Conservation (phyloP, 2,113 vertebrate genomes). For the Pseudopodoces humilis region DNA sequence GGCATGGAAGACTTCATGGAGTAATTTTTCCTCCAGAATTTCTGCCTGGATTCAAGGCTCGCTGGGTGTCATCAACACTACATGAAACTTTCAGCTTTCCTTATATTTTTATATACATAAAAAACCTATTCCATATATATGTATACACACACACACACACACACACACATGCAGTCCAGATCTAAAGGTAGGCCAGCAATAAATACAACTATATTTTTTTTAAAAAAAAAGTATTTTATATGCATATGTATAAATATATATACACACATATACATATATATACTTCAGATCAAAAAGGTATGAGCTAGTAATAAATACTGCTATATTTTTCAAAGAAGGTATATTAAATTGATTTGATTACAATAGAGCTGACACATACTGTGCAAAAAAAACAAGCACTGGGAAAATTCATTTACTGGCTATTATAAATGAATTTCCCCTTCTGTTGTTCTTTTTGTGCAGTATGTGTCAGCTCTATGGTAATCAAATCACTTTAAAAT, state of each 20-base stretch:
- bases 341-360: slow-evolving; percentile 60
- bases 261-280: background rate
- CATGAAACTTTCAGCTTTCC: background rate
- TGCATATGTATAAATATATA: background rate
- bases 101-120: background rate
- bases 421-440: slow-evolving; percentile 60
- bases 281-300: background rate
- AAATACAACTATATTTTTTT: background rate
- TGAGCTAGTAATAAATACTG: background rate
- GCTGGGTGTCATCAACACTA: background rate
- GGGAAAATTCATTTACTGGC: slow-evolving; percentile 52
- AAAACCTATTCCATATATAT: background rate
- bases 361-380: slow-evolving; percentile 38
- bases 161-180: background rate
- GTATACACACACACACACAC: rapidly evolving
- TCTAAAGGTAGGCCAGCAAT: background rate
- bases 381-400: slow-evolving; percentile 35
- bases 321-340: slow-evolving; percentile 42
- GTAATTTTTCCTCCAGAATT: background rate
- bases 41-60: background rate
- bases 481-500: slow-evolving; percentile 55
- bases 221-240: background rate
- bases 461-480: slow-evolving; percentile 36
- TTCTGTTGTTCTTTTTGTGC: slow-evolving; percentile 46
- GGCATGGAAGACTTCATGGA: background rate